phyloP scores from a whole-genome alignment of 2,113 vertebrate genomes.

The Drymodes brunneopygia region DNA sequence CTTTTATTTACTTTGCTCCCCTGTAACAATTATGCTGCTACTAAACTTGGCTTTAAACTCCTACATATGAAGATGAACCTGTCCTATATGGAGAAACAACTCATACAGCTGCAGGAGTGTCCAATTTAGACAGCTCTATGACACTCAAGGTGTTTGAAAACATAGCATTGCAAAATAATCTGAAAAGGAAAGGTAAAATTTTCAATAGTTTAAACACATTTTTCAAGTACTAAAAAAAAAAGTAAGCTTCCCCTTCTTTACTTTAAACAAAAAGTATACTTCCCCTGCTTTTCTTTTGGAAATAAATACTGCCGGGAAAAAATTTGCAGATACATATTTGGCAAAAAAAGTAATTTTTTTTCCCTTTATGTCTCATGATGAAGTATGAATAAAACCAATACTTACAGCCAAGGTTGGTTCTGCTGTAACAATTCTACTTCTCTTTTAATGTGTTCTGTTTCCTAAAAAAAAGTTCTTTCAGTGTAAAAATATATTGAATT shows the following conservation, averaged over 20 bases:
- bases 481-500: not conserved
- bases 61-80: fast-evolving
- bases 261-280: not conserved
- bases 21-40: not conserved
- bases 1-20: not conserved
- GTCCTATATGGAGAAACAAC: not conserved
- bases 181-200: conserved; percentile 25
- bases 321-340: conserved; percentile 43
- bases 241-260: fast-evolving
- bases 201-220: conserved; percentile 33
- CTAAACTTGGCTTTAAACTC: not conserved
- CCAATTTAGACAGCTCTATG: not conserved
- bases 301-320: conserved; percentile 60
- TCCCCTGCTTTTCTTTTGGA: not conserved
- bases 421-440: not conserved
- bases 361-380: not conserved
- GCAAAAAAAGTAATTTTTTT: not conserved
- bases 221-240: not conserved
- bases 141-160: conserved; percentile 19
- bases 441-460: not conserved
- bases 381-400: conserved; percentile 40
- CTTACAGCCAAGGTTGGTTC: conserved; percentile 11
- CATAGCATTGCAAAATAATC: not conserved
- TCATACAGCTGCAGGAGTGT: not conserved
- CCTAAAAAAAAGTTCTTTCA: not conserved